Conservation (phyloP, 2,797 vertebrate genomes). For the Pangasius sanitwongsei region DNA sequence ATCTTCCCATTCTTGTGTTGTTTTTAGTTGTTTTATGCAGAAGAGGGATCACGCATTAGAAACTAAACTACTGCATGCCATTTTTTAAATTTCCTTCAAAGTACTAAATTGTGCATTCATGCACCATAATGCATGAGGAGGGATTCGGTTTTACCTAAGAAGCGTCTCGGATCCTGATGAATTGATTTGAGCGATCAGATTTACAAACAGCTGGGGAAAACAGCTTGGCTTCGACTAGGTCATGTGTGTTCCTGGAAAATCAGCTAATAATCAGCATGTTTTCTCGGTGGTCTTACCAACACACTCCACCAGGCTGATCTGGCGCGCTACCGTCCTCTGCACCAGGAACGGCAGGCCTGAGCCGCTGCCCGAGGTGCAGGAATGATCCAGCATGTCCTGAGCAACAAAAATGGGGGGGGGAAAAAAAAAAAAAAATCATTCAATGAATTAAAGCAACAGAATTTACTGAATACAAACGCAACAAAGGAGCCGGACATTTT, state of each 20-base stretch:
- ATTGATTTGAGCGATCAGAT: background rate
- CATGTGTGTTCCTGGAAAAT: background rate
- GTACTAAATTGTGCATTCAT: too few species aligned
- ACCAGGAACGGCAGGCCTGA: slow-evolving; percentile 84
- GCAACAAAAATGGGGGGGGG: background rate
- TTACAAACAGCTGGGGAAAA: background rate
- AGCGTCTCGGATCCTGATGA: background rate
- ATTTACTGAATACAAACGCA: background rate
- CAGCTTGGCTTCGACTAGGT: background rate
- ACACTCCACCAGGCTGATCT: slow-evolving; percentile 83
- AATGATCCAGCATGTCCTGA: slow-evolving; percentile 81
- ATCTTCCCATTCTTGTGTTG: background rate
- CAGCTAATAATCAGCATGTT: too few species aligned
- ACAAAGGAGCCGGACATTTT: background rate
- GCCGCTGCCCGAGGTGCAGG: slow-evolving; percentile 81
- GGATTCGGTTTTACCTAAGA: background rate
- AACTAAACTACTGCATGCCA: background rate
- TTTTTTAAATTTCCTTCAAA: too few species aligned
- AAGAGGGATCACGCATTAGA: background rate
- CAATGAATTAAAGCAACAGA: too few species aligned
- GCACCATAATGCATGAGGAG: background rate
- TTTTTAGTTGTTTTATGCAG: background rate
- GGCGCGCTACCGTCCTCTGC: slow-evolving; percentile 82
- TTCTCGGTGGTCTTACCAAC: slow-evolving; percentile 68
- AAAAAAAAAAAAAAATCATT: background rate